A percentile compares a stretch with the other conserved stretches of the same genome.
Conservation (phyloP, 2,797 vertebrate genomes). For the Microctenopoma stevenorrisi region DNA sequence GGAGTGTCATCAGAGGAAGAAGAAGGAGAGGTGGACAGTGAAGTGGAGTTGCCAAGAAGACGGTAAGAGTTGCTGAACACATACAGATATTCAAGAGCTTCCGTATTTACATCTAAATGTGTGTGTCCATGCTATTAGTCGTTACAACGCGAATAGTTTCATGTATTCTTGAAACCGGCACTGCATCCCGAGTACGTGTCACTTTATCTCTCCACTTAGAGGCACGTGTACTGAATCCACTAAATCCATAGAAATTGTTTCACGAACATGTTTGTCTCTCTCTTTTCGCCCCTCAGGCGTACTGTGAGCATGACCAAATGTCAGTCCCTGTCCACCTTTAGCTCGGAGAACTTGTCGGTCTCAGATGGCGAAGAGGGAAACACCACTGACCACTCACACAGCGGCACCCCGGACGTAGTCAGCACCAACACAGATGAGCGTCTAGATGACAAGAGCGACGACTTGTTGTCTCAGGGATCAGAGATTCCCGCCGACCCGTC, state of each 20-base stretch:
- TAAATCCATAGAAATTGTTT: background rate
- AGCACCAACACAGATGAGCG: constrained; percentile 97
- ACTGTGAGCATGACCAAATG: constrained; percentile 91
- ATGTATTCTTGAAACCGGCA: too few relatives aligned
- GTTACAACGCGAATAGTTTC: background rate
- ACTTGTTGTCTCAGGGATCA: constrained; percentile 92
- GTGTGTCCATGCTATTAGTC: background rate
- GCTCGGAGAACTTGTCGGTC: constrained; percentile 92
- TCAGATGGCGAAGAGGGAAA: constrained; percentile 96
- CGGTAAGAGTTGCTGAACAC: constrained; percentile 77
- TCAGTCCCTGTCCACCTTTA: constrained; percentile 95
- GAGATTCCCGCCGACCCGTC: constrained; percentile 91
- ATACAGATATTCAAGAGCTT: background rate
- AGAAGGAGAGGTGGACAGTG: constrained; percentile 96
- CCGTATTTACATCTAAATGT: background rate
- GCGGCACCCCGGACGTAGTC: constrained; percentile 94
- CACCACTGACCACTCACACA: constrained; percentile 94
- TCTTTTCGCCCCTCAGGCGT: constrained; percentile 77
- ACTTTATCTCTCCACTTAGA: background rate
- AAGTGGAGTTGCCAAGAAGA: constrained; percentile 92
- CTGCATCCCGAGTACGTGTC: background rate
- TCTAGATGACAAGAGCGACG: constrained; percentile 91
- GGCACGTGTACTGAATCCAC: background rate
- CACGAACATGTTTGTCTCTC: background rate
- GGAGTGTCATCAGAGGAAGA: constrained; percentile 95